Evolutionary conservation across 2,888 invertebrate genomes (phyloP).

Genomic region (Napeogenes sylphis): DNA sequence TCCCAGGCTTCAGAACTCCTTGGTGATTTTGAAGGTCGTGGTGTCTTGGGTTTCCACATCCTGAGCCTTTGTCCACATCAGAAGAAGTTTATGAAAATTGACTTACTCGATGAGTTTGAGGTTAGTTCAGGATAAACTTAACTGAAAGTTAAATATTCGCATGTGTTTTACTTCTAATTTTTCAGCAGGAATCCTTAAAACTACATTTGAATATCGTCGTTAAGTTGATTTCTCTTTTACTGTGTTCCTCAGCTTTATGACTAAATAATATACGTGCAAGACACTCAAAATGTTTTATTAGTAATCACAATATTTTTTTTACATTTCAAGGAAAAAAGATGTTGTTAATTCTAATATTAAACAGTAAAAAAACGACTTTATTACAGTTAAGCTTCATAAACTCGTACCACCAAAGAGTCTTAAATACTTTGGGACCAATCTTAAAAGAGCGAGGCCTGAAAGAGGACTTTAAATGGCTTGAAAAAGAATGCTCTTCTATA

Average conservation of each 20-base stretch:
- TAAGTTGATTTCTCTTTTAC: too few species aligned
- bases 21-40: constrained; percentile 82
- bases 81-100: constrained; percentile 83
- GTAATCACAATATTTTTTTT: too few species aligned
- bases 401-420: constrained; percentile 54
- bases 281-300: too few species aligned
- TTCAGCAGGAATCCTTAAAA: too few species aligned
- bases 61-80: constrained; percentile 92
- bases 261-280: too few species aligned
- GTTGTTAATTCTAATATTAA: too few species aligned
- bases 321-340: too few species aligned
- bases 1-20: constrained; percentile 67
- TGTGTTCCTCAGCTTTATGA: too few species aligned
- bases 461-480: constrained; percentile 53
- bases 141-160: neutral
- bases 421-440: constrained; percentile 49
- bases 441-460: constrained; percentile 43
- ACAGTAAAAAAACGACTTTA: too few species aligned
- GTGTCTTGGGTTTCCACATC: constrained; percentile 89
- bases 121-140: constrained; percentile 59
- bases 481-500: constrained; percentile 52
- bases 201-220: too few species aligned
- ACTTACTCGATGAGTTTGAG: constrained; percentile 86
- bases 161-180: too few species aligned
- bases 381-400: constrained; percentile 56